Evolutionary conservation across 1,140 invertebrate species (phyloP).

Genomic region (Heliconius eleuchia): DNA sequence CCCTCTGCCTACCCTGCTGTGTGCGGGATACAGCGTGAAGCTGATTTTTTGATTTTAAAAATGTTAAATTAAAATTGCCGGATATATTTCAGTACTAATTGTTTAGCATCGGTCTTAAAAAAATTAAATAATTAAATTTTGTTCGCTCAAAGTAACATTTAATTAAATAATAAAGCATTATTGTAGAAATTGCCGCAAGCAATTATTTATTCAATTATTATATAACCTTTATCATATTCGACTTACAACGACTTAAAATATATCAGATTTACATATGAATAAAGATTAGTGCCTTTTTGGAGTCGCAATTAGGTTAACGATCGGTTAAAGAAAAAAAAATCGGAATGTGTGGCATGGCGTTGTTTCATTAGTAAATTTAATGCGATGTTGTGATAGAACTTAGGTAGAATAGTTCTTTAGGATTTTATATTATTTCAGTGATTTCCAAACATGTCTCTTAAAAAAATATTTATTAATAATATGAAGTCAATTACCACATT

Average conservation of each 20-base stretch:
- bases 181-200: not conserved
- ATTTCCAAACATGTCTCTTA: not conserved
- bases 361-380: conserved; percentile 38
- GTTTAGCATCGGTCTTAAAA: not conserved
- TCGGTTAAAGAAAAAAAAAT: conserved; percentile 45
- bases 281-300: conserved; percentile 74
- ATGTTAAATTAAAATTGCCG: not conserved
- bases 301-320: conserved; percentile 63
- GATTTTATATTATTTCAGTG: not conserved
- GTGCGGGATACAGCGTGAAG: too few relatives aligned
- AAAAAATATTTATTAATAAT: not conserved
- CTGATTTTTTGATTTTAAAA: too few relatives aligned
- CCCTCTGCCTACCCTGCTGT: too few relatives aligned
- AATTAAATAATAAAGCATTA: not conserved
- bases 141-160: not conserved
- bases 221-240: conserved; percentile 31
- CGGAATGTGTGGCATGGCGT: conserved; percentile 25
- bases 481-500: not conserved
- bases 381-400: conserved; percentile 57
- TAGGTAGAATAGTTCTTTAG: conserved; percentile 20
- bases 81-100: not conserved
- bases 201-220: conserved; percentile 22
- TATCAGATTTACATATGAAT: conserved; percentile 64
- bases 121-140: not conserved
- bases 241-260: conserved; percentile 65